phyloP scores from a whole-genome alignment of 2,113 vertebrate species.

The Triplophysa dalaica region DNA sequence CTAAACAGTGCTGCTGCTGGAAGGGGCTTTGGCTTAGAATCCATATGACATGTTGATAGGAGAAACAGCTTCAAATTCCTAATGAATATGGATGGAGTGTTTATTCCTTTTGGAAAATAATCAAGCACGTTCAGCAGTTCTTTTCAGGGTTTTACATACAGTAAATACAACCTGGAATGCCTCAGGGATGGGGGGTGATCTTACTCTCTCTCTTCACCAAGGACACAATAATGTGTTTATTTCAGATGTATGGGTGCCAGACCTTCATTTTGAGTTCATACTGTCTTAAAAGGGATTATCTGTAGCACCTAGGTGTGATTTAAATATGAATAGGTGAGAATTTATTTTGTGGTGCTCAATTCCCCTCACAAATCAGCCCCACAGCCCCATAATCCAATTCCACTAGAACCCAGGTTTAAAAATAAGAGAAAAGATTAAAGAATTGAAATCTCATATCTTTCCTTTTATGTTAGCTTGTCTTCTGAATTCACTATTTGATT shows the following conservation, averaged over 20 bases:
- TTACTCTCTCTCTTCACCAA: constrained; percentile 61
- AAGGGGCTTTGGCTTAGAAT: constrained; percentile 73
- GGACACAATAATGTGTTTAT: constrained; percentile 68
- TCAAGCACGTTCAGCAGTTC: constrained; percentile 68
- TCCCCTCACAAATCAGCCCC: constrained; percentile 77
- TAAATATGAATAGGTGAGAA: constrained; percentile 83
- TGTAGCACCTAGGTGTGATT: constrained; percentile 79
- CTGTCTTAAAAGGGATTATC: constrained; percentile 80
- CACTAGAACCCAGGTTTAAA: constrained; percentile 58
- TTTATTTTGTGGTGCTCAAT: constrained; percentile 79
- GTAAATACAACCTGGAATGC: constrained; percentile 59
- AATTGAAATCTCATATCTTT: constrained; percentile 75
- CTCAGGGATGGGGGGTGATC: constrained; percentile 57
- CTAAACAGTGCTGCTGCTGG: constrained; percentile 68
- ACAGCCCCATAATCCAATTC: constrained; percentile 77
- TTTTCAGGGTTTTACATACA: constrained; percentile 42
- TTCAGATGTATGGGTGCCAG: constrained; percentile 68
- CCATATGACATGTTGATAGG: constrained; percentile 75
- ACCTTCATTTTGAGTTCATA: constrained; percentile 71
- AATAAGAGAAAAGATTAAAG: constrained; percentile 57
- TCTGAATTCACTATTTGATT: constrained; percentile 67
- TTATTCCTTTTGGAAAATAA: constrained; percentile 70
- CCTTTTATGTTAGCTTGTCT: constrained; percentile 71
- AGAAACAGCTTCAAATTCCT: constrained; percentile 66
- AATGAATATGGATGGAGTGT: constrained; percentile 79